Evolutionary conservation across 2,888 invertebrate species (phyloP), one percentile per base, ranked within the genome.

Genomic region (Sesia bembeciformis): DNA sequence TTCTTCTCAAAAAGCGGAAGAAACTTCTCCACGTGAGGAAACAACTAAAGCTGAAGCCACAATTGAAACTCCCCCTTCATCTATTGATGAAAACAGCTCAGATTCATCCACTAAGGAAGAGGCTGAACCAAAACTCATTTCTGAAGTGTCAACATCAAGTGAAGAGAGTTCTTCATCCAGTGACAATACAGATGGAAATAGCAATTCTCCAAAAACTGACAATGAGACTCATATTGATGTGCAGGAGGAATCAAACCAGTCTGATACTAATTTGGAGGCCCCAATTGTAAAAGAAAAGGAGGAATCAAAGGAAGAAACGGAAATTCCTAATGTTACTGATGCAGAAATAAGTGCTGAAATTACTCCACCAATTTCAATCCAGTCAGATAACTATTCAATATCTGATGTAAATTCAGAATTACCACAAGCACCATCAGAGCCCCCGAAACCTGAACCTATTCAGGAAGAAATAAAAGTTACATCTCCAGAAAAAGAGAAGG

Each of bases 151-250:
- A 51, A 81, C 82, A 50, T 84, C 87, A 43, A 87, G 84, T 67
- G 89, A 88, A 62, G 87, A 87, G 61, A 88, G 84, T 62, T 88
- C 86, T 39, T 85, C 85, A 41, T 86, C 86, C 6, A 87, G 86
- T 73, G 89, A 87, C 54, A 87, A 85, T 54, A 87, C 82, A 56
- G 86, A 87, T 72, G 81, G 81, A 2, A 88, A 84, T 57, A 87
- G 88, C 58, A 84, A 81, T 60, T 89, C 90, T 5, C 87, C 90
- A 3, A 88, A 85, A 63, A 63, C 74, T 50, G 80, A 67, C n/a
- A 59, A 67, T 67, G 76, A 83, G 57, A 66, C 67, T 41, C 74
- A 73, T 6, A 68, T 73, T 56, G 81, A 80, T 56, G 62, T 68
- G 6, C 74, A 75, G 40, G 78, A 80, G 53, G 82, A 83, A 54